Evolutionary conservation across 1,140 invertebrate species (phyloP).

Genomic region (Nomia melanderi): DNA sequence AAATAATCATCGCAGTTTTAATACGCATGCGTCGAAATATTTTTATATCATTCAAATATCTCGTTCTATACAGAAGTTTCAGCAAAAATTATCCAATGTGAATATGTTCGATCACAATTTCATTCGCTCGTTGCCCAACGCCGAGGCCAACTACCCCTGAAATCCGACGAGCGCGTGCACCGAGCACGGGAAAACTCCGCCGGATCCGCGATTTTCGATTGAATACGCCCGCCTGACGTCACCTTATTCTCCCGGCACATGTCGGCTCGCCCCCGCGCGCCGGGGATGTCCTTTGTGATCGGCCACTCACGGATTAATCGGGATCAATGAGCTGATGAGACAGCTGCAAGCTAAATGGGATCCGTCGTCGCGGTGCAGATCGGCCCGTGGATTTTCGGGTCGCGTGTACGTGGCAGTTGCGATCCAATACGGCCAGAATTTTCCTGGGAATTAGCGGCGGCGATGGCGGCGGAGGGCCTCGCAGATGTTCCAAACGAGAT

Average conservation of each 20-base stretch:
- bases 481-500: constrained; percentile 38
- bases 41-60: no score
- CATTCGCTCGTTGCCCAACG: no score
- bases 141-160: background rate
- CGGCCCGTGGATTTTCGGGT: constrained; percentile 10
- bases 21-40: no score
- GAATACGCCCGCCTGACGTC: constrained; percentile 47
- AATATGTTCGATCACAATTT: no score
- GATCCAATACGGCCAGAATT: constrained; percentile 4
- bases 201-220: background rate
- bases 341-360: constrained; percentile 60
- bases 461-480: background rate
- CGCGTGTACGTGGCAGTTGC: constrained; percentile 35
- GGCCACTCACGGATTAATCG: constrained; percentile 48
- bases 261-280: constrained; percentile 34
- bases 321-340: constrained; percentile 54
- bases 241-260: constrained; percentile 37
- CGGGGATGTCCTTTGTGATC: constrained; percentile 49
- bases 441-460: constrained; percentile 19
- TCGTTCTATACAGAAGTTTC: no score
- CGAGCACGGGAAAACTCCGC: constrained; percentile 2
- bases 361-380: background rate
- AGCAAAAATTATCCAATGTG: no score
- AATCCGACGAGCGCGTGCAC: constrained; percentile 32
- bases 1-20: no score